Conservation (phyloP, 1,140 invertebrate genomes). For the Monochamus saltuarius region DNA sequence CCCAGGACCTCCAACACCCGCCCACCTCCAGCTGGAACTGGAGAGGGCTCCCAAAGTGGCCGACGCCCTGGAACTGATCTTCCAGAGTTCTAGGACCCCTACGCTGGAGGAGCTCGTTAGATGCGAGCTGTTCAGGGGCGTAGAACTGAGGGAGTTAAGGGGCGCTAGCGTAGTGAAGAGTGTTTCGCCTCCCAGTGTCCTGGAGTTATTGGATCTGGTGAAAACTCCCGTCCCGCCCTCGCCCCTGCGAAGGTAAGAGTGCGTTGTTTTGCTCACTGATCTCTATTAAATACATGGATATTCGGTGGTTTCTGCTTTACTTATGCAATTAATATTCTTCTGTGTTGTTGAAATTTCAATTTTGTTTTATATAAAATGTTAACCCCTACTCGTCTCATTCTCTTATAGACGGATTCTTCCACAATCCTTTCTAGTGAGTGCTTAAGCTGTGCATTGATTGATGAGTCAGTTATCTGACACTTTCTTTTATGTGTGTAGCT, state of each 20-base stretch:
- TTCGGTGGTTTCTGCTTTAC: background rate
- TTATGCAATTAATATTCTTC: too few relatives aligned
- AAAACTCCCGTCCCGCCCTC: constrained; percentile 36
- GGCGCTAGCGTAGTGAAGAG: constrained; percentile 40
- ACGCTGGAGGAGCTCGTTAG: constrained; percentile 72
- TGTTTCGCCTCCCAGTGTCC: constrained; percentile 33
- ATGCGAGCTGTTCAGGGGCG: constrained; percentile 82
- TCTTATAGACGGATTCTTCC: background rate
- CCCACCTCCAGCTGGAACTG: constrained; percentile 70
- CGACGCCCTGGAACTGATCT: constrained; percentile 79
- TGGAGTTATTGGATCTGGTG: constrained; percentile 41
- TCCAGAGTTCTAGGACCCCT: constrained; percentile 66
- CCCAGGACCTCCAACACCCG: constrained; percentile 67
- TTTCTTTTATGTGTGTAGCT: too few relatives aligned
- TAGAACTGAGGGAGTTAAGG: constrained; percentile 80
- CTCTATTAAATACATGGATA: background rate
- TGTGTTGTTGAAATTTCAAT: too few relatives aligned
- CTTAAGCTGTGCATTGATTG: too few relatives aligned
- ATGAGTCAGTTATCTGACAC: too few relatives aligned
- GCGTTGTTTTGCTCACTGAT: background rate
- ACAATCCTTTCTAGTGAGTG: too few relatives aligned
- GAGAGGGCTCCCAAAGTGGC: constrained; percentile 74
- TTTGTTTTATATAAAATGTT: too few relatives aligned
- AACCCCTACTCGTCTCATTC: too few relatives aligned
- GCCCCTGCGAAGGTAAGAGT: constrained; percentile 41